Evolutionary conservation across 2,888 invertebrate genomes (phyloP).

Genomic region (Drosophila nigricruria): DNA sequence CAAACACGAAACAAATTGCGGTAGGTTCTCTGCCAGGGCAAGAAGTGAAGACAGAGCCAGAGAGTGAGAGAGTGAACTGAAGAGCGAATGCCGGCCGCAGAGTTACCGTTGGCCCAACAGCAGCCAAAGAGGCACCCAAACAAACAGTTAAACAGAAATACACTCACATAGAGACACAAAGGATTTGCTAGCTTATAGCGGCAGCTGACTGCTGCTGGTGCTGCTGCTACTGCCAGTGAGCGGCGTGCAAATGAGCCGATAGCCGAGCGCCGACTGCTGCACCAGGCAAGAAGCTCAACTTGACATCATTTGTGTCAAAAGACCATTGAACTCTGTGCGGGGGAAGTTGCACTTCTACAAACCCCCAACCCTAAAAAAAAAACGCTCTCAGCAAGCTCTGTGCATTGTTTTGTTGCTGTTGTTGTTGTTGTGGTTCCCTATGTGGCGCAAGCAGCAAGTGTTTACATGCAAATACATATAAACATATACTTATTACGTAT

Average conservation of each 20-base stretch:
- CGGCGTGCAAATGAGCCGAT: constrained; percentile 35
- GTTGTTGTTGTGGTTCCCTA: constrained; percentile 30
- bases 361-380: neutral
- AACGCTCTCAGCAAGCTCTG: constrained; percentile 6
- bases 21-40: constrained; percentile 67
- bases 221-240: constrained; percentile 5
- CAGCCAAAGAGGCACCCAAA: constrained; percentile 72
- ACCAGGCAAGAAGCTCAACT: constrained; percentile 78
- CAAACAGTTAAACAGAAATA: constrained; percentile 66
- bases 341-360: constrained; percentile 44
- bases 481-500: constrained; percentile 7
- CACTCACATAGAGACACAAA: constrained; percentile 32
- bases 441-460: constrained; percentile 42
- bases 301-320: constrained; percentile 85
- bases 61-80: constrained; percentile 1
- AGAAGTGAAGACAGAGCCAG: neutral
- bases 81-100: constrained; percentile 52
- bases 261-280: constrained; percentile 32
- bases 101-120: constrained; percentile 42
- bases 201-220: constrained; percentile 50
- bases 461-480: constrained; percentile 37
- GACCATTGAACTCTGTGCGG: constrained; percentile 84
- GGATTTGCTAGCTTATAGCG: constrained; percentile 27
- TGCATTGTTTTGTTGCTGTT: constrained; percentile 29
- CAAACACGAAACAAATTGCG: constrained; percentile 70